Base-by-base conservation (phyloP, 2,888 invertebrate genomes). In the Drosophila dives region DNA sequence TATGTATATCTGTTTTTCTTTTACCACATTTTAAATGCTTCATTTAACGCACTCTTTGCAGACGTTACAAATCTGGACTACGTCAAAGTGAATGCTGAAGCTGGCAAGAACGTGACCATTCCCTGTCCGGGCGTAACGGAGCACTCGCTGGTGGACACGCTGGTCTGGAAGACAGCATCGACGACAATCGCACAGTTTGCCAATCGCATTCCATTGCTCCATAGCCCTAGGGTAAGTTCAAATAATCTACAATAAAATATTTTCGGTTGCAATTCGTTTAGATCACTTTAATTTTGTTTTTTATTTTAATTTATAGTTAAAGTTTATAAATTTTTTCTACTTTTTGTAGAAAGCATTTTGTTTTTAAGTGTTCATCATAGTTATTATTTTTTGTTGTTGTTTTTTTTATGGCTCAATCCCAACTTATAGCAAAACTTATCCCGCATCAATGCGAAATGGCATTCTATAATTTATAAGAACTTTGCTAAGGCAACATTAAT, bases 41-140 rank as follows among this genome's bases (percentile, higher is more conserved):
- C n/a, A 26, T 33, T 26, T 48, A n/a, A 45, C 29, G 15, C 32
- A 23, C 23, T 60, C 17, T 20, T 74, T 89, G 66, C 94, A 95
- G 95, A 95, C 93, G 94, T 94, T 80, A 94, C 94, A 85, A 94
- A 94, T 86, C 93, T 95, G 73, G 94, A 94, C 81, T 93, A 94
- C 78, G 94, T 95, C 84, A 94, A 94, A 79, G 94, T 95, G 78
- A 93, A 94, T 80, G 94, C 95, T 63, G 94, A 95, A 89, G 95
- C 95, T 51, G 95, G 95, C 63, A 94, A 94, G 84, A 95, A 95
- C 93, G 94, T 95, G 78, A 95, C 95, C 71, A 92, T 96, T 82
- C 93, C 94, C 68, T 96, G 96, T 93, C 95, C 95, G 40, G 95
- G 95, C 48, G 95, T 95, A 73, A 95, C 94, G 84, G 95, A 95